These are phyloP conservation scores for Papilio xuthus DNA, from an alignment of 1,140 invertebrate genomes.

Conservation along the genomic window DNA sequence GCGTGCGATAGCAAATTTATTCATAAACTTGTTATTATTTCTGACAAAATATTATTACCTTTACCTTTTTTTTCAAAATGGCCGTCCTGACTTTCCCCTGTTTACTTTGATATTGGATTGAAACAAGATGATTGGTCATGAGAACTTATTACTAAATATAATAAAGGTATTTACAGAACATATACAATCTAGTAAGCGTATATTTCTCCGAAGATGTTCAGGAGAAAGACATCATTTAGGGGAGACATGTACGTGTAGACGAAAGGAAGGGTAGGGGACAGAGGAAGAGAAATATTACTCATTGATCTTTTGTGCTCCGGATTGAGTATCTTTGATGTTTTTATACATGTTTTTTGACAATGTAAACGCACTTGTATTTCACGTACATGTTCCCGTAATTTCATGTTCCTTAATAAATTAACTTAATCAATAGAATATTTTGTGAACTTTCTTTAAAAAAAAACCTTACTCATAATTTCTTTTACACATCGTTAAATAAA, in stretches of 20 bases:
- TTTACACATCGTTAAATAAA: conserved; percentile 27
- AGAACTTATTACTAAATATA: too few relatives aligned
- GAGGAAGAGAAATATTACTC: neutral
- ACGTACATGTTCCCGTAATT: neutral
- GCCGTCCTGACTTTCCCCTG: too few relatives aligned
- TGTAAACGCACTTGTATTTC: neutral
- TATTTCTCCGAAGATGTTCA: conserved; percentile 34
- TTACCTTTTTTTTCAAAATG: neutral
- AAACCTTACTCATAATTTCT: conserved; percentile 28
- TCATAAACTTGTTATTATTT: too few relatives aligned
- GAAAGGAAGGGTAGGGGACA: neutral
- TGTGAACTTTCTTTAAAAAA: conserved; percentile 4
- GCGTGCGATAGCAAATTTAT: too few relatives aligned
- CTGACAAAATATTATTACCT: too few relatives aligned
- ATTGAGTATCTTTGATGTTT: too few relatives aligned
- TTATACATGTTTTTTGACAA: neutral
- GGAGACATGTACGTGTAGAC: neutral
- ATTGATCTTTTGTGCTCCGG: too few relatives aligned
- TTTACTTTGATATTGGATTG: too few relatives aligned
- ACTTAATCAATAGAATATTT: conserved; percentile 32
- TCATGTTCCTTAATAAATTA: neutral
- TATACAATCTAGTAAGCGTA: conserved; percentile 54
- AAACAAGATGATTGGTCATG: too few relatives aligned
- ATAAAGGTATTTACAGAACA: conserved; percentile 46
- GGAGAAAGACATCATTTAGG: conserved; percentile 20